Conservation (phyloP, 1,140 invertebrate species). For the Tetramorium parvispinum region DNA sequence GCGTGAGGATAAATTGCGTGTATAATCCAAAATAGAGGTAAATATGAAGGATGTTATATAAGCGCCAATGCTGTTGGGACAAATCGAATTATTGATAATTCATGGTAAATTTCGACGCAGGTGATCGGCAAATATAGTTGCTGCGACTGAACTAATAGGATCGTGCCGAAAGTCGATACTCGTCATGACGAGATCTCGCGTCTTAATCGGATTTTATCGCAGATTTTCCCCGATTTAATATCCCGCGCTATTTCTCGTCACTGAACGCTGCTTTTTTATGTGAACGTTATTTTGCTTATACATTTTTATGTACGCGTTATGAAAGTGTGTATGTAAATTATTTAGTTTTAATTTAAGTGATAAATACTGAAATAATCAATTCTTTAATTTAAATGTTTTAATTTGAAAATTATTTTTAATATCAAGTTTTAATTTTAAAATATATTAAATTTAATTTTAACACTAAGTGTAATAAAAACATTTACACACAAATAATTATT, state of each 20-base stretch:
- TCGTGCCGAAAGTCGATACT: conserved; percentile 34
- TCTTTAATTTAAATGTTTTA: background rate
- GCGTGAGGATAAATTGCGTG: conserved; percentile 1
- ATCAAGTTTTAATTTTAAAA: background rate
- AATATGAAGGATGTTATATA: conserved; percentile 21
- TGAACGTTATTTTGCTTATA: background rate
- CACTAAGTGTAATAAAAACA: background rate
- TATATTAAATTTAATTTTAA: background rate
- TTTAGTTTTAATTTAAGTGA: conserved; percentile 13
- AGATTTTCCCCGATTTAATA: conserved; percentile 32
- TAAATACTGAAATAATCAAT: background rate
- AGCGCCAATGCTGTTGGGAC: background rate
- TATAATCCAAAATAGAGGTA: conserved; percentile 23
- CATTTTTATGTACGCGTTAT: background rate
- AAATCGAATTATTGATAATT: conserved; percentile 50
- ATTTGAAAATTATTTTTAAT: background rate
- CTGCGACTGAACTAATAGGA: conserved; percentile 33
- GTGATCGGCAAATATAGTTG: conserved; percentile 23
- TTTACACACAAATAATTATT: background rate
- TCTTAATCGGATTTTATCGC: conserved; percentile 55
- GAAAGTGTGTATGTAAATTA: background rate
- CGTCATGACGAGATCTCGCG: conserved; percentile 39
- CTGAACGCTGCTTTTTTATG: background rate
- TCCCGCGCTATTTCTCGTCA: background rate
- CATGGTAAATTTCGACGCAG: conserved; percentile 23